Conservation (phyloP, 1,140 invertebrate genomes). For the Microvelia longipes region DNA sequence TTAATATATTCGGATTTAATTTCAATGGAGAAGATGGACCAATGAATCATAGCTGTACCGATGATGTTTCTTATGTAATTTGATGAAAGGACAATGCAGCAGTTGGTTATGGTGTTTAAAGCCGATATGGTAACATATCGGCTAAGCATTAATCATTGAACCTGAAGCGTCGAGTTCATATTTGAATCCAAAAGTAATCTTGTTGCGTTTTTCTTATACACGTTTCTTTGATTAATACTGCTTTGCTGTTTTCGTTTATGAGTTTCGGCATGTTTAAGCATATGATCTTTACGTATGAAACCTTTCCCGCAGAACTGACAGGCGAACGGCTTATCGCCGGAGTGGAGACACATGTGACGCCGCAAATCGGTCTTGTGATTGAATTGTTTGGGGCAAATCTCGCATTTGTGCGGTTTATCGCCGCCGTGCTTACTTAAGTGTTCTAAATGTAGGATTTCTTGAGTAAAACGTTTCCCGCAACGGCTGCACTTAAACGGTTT, state of each 20-base stretch:
- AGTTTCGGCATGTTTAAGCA: constrained; percentile 81
- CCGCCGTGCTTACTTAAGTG: constrained; percentile 62
- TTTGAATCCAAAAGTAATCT: constrained; percentile 3
- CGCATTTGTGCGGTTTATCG: constrained; percentile 78
- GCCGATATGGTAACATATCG: too few relatives aligned
- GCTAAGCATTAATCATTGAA: constrained; percentile 4
- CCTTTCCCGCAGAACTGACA: constrained; percentile 72
- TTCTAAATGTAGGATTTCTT: constrained; percentile 44
- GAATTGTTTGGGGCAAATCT: constrained; percentile 73
- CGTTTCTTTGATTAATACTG: not conserved
- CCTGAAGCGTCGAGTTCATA: constrained; percentile 1
- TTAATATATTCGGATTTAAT: too few relatives aligned
- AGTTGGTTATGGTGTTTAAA: too few relatives aligned
- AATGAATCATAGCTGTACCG: too few relatives aligned
- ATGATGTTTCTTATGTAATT: too few relatives aligned
- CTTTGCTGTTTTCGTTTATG: constrained; percentile 39
- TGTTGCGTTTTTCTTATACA: constrained; percentile 6
- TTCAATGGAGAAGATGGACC: too few relatives aligned
- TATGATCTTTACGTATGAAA: constrained; percentile 83
- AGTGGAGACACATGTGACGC: constrained; percentile 71
- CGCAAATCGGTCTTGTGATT: constrained; percentile 82
- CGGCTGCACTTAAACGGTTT: constrained; percentile 69
- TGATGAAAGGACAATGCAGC: too few relatives aligned
- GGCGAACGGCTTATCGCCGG: constrained; percentile 52
- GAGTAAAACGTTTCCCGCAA: constrained; percentile 68